phyloP scores from a whole-genome alignment of 92 coral and sea anemone species.

The Parazoanthus swiftii region DNA sequence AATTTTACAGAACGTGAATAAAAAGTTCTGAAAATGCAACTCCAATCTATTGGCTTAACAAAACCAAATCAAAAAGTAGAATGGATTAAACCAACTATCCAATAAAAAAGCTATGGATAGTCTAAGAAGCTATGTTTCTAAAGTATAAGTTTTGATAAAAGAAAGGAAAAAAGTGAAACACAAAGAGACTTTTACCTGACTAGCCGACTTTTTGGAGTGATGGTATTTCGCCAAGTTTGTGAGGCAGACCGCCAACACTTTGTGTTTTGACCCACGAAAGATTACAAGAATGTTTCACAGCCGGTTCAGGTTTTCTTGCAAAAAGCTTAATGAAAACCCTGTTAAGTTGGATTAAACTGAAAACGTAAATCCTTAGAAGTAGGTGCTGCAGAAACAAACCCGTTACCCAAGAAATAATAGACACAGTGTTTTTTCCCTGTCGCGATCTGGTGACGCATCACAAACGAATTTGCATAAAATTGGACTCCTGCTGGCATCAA shows the following conservation, averaged over 20 bases:
- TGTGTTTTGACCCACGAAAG: background rate
- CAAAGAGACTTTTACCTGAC: background rate
- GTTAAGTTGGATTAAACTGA: background rate
- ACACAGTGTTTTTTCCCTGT: background rate
- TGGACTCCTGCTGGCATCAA: conserved; percentile 24
- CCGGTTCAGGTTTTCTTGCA: too few species aligned
- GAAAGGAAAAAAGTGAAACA: background rate
- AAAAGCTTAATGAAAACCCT: too few species aligned
- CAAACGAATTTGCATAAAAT: conserved; percentile 35
- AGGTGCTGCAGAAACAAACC: background rate
- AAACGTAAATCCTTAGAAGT: background rate
- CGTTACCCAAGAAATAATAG: background rate
- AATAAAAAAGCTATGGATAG: too few species aligned
- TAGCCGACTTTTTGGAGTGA: background rate
- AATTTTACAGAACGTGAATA: background rate
- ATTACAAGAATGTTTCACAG: background rate
- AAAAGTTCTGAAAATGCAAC: background rate
- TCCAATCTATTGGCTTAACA: background rate
- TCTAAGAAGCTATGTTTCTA: background rate
- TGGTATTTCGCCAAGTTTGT: background rate
- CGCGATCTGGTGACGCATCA: conserved; percentile 22
- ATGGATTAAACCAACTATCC: background rate
- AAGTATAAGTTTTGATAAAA: background rate
- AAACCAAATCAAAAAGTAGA: too few species aligned
- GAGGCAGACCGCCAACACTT: background rate